phyloP scores from a whole-genome alignment of 2,888 invertebrate genomes.

The Gasteruption jaculator region DNA sequence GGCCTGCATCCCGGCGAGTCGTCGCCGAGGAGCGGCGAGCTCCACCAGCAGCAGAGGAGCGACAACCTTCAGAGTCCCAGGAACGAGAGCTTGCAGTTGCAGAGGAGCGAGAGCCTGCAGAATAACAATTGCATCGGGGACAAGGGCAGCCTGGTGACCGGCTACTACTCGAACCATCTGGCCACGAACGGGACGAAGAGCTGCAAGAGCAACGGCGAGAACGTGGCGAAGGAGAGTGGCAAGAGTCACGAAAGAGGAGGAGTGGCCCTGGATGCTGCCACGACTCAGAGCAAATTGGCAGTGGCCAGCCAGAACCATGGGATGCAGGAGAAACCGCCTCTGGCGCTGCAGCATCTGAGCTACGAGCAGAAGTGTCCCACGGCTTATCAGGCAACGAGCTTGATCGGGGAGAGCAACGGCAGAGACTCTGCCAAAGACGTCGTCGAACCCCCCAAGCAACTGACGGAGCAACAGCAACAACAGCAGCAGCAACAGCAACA shows the following conservation, averaged over 20 bases:
- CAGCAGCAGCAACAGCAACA: constrained; percentile 11
- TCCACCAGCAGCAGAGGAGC: too few species aligned
- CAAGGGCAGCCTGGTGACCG: constrained; percentile 11
- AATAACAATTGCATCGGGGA: constrained; percentile 17
- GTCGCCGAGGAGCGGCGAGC: too few species aligned
- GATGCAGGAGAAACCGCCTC: constrained; percentile 20
- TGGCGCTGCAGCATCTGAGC: constrained; percentile 15
- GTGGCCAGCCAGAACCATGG: constrained; percentile 10
- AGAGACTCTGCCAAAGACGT: not conserved
- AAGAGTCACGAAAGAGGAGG: too few species aligned
- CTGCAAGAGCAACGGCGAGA: constrained; percentile 26
- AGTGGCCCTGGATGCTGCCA: too few species aligned
- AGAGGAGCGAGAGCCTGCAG: too few species aligned
- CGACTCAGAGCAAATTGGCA: too few species aligned
- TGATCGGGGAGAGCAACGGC: constrained; percentile 4
- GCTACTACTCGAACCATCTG: constrained; percentile 18
- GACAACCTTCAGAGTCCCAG: too few species aligned
- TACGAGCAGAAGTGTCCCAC: too few species aligned
- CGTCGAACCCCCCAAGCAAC: not conserved
- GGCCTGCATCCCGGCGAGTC: not conserved
- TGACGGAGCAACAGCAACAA: constrained; percentile 14
- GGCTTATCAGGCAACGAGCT: not conserved
- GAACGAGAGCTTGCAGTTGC: too few species aligned
- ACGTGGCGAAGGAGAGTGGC: constrained; percentile 28
- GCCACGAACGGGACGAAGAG: constrained; percentile 20